Base-by-base conservation (phyloP, 2,113 vertebrate genomes). In the Phyllostomus hastatus region DNA sequence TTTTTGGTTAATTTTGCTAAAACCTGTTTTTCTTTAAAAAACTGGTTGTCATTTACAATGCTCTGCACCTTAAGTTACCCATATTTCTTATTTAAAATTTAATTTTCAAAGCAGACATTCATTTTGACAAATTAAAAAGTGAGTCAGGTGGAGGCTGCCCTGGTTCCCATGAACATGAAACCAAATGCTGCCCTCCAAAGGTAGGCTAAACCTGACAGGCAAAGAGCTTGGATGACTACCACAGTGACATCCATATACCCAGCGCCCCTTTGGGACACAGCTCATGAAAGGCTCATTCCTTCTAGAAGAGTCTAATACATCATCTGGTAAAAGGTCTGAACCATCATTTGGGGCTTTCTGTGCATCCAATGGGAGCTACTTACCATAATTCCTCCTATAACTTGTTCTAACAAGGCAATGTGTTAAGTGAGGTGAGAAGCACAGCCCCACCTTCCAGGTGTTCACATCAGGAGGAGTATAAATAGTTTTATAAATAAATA, bases 1-100 rank as follows among this genome's bases (percentile, higher is more conserved):
- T 91, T 96, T 83, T 70, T 43, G 46, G 33, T 90, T 95, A 73
- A 97, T 95, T 94, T 95, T 95, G 35, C n/a, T 80, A 38, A 88
- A 96, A 89, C 31, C 31, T 90, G 7, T 28, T 94, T 90, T 69
- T 76, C 61, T 87, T 85, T 81, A 54, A 66, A 96, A 96, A 95
- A 83, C 72, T 33, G 43, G 6, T 66, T 96, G n/a, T 94, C 41
- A 76, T 89, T 78, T 3, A 78, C 38, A 96, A 85, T 92, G 89
- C 6, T 64, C 14, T 69, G 10, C 3, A 64, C 38, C 35, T 89
- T 92, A 96, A 94, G 69, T 95, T 91, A 78, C 5, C 31, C 31
- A 50, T 66, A 78, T 89, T 93, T 96, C 48, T 93, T 67, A 89
- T 48, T 66, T 96, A 91, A 95, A 94, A 54, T 76, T 89, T 85